Conservation (phyloP, 2,113 vertebrate genomes). For the Chunga burmeisteri region DNA sequence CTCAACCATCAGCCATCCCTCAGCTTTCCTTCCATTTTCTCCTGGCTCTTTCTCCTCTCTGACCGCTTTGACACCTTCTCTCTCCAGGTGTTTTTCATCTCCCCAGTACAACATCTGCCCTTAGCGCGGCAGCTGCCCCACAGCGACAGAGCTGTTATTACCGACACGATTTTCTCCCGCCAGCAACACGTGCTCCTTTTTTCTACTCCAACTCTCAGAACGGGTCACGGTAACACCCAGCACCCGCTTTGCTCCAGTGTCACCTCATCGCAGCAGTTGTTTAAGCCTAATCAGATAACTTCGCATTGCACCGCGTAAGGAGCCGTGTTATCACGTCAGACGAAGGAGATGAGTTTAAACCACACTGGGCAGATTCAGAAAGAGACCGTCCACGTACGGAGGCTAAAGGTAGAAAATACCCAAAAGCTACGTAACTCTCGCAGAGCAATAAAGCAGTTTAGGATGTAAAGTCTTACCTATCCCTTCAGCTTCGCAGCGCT, state of each 20-base stretch:
- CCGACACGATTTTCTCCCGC: accelerated
- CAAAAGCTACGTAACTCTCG: background rate
- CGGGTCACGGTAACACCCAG: accelerated
- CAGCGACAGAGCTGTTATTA: background rate
- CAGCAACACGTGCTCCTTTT: background rate
- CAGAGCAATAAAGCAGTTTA: background rate
- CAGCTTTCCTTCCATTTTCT: background rate
- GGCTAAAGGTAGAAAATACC: background rate
- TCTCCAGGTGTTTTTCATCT: background rate
- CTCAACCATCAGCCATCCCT: background rate
- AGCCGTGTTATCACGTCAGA: background rate
- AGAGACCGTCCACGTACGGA: background rate
- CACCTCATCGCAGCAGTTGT: background rate
- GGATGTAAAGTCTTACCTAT: background rate
- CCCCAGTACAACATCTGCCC: background rate
- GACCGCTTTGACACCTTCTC: background rate
- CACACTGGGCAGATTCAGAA: background rate
- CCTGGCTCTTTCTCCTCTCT: background rate
- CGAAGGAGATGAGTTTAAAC: background rate
- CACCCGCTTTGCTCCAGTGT: background rate
- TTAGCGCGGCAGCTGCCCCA: background rate
- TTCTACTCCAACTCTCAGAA: background rate
- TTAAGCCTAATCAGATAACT: background rate
- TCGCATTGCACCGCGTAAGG: background rate
- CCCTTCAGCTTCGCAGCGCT: background rate